Base-by-base conservation (phyloP, 2,113 vertebrate genomes). In the Oncorhynchus gorbuscha region DNA sequence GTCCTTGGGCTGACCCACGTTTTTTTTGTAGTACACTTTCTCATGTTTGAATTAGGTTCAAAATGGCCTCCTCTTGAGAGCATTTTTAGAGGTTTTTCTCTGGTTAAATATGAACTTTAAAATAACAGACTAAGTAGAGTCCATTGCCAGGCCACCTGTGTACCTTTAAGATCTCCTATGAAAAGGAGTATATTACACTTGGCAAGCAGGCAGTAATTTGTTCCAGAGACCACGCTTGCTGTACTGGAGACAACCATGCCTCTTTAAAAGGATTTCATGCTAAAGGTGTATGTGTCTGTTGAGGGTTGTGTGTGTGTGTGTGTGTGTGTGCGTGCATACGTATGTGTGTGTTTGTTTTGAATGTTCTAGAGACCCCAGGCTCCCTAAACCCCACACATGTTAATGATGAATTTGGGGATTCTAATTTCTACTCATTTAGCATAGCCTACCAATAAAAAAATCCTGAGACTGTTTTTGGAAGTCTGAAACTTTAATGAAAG, bases 371-470 rank as follows among this genome's bases (percentile, higher is more conserved):
- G 39, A 45, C 39, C 39, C 39, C 39, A 45, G 39, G 39, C 9
- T 45, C 9, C 2, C 39, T 45, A 45, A 45, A 45, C 8, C 39
- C 39, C 9, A 11, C 39, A 11, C 39, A 45, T 45, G 39, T 45
- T 95, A 94, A 95, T 94, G 94, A 94, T 91, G 92, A 93, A 90
- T 90, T 85, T 91, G 93, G 95, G 94, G 92, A 88, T 93, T 95
- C 92, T 81, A 79, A 74, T 79, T 76, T 93, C 82, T 93, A 82
- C 89, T 93, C 93, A 93, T 94, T 95, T 75, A 77, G 81, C 73
- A 14, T 91, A 93, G 92, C 90, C 92, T 45, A 45, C 39, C 9
- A 45, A 45, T 11, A 85, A 92, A 94, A 93, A 94, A 93, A 95
- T 95, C 93, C 79, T 81, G 76, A 45, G 39, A 12, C 39, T 84